Base-by-base conservation (phyloP, 2,797 vertebrate species). In the Buphagus erythrorhynchus region DNA sequence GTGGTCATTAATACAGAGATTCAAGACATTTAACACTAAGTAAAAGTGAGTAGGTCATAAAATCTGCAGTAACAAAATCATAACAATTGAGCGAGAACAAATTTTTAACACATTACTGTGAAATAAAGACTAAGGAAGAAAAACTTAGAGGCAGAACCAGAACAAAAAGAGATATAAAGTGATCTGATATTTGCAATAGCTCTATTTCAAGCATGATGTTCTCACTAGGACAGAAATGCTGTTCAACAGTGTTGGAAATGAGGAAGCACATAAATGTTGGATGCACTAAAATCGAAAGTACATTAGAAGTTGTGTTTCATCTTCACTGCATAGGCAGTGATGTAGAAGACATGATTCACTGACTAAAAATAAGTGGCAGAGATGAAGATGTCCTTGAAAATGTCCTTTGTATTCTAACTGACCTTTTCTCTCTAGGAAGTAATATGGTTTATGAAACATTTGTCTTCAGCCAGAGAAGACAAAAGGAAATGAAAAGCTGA, bases 341-440 rank as follows among this genome's bases (percentile, higher is more conserved):
- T 79, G 61, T 92, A 86, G 87, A 95, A 90, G 73, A 67, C 4
- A 5, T 52, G 57, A 81, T 77, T 89, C 36, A 52, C 67, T 91
- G 75, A 36, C 62, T 77, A 79, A 88, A 78, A 91, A 62, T 79
- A 93, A 79, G 42, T 86, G 42, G 52, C n/a, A 88, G 73, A 95
- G 62, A 95, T 86, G 3, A 96, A 94, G 83, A 91, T 59, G 76
- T 90, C 86, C 82, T 95, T 93, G 88, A 88, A 96, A 95, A 94
- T 67, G 76, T 40, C 55, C 77, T 86, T 69, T 42, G 51, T 76
- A 78, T 93, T 94, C 66, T 67, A 90, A 33, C 31, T 92, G 86
- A 97, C 92, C 90, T 95, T 88, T 91, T 95, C 46, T 78, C n/a
- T 93, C 67, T 66, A 86, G 62, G 54, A 95, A 86, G 84, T 90